Conservation (phyloP, 1,140 invertebrate genomes). For the Danaus plexippus region DNA sequence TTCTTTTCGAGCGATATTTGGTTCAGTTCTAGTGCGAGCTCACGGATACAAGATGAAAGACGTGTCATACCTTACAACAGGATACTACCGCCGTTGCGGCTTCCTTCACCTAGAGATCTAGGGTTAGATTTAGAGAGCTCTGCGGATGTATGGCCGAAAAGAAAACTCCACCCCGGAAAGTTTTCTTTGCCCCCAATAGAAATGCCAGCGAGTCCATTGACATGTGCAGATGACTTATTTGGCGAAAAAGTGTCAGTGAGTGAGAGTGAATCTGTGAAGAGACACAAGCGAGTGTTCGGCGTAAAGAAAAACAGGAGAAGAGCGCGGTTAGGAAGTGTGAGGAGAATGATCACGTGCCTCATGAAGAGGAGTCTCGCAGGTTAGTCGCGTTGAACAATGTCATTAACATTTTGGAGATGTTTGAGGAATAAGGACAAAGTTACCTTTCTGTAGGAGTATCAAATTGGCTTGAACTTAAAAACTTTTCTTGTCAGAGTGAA, state of each 20-base stretch:
- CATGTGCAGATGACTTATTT: conserved; percentile 11
- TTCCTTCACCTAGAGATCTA: conserved; percentile 32
- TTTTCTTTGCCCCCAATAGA: conserved; percentile 51
- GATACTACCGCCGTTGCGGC: conserved; percentile 42
- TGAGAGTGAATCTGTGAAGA: conserved; percentile 21
- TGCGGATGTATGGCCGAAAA: conserved; percentile 41
- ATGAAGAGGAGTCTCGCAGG: conserved; percentile 39
- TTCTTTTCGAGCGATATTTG: conserved; percentile 45
- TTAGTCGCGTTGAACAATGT: conserved; percentile 20
- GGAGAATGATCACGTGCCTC: conserved; percentile 37
- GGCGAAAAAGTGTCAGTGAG: conserved; percentile 20
- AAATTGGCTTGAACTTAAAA: no score
- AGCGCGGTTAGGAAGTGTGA: conserved; percentile 24
- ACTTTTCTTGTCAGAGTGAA: no score
- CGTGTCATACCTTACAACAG: conserved; percentile 38
- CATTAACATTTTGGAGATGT: conserved; percentile 23
- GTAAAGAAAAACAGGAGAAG: conserved; percentile 22
- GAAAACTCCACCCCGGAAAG: conserved; percentile 31
- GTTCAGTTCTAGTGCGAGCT: conserved; percentile 38
- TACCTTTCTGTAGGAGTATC: no score
- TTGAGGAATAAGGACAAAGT: no score
- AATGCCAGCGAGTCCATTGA: conserved; percentile 22
- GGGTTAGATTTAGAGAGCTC: conserved; percentile 23
- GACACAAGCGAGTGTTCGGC: conserved; percentile 17
- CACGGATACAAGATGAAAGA: conserved; percentile 24